Conservation (phyloP, 2,888 invertebrate species). For the Morpho achilles region DNA sequence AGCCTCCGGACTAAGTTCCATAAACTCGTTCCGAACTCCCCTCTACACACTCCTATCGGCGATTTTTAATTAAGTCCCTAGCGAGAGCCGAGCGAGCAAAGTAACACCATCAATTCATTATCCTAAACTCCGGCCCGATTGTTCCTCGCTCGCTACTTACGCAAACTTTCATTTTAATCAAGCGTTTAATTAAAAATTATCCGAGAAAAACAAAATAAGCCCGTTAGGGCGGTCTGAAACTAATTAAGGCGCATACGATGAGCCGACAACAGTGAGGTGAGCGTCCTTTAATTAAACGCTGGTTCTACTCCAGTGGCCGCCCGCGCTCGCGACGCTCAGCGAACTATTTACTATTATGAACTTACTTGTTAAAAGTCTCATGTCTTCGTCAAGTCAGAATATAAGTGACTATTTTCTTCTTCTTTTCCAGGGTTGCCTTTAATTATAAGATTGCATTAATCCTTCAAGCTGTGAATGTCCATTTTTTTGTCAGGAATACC, state of each 20-base stretch:
- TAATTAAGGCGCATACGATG: conserved; percentile 78
- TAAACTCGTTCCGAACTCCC: conserved; percentile 75
- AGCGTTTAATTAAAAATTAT: conserved; percentile 80
- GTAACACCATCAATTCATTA: conserved; percentile 80
- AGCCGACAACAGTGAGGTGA: conserved; percentile 70
- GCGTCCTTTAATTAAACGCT: conserved; percentile 71
- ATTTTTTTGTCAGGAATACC: too few relatives aligned
- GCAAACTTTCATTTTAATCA: conserved; percentile 80
- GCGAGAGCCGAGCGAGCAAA: conserved; percentile 72
- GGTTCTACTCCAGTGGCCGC: conserved; percentile 63
- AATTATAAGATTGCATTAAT: too few relatives aligned
- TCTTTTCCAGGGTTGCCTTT: too few relatives aligned
- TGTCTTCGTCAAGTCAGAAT: not conserved
- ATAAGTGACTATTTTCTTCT: too few relatives aligned
- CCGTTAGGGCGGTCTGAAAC: conserved; percentile 76
- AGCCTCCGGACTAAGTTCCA: conserved; percentile 70
- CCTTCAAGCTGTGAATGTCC: too few relatives aligned
- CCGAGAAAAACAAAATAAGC: conserved; percentile 79
- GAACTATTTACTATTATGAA: conserved; percentile 58
- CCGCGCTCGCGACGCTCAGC: conserved; percentile 45
- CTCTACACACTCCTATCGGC: conserved; percentile 77
- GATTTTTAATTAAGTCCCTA: conserved; percentile 79
- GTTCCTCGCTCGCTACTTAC: conserved; percentile 78
- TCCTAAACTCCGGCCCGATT: conserved; percentile 78
- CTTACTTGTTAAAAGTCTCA: conserved; percentile 53